A percentile compares a stretch with the other conserved stretches of the same genome.
phyloP scores from a whole-genome alignment of 2,797 vertebrate species.

The Eutrigla gurnardus region DNA sequence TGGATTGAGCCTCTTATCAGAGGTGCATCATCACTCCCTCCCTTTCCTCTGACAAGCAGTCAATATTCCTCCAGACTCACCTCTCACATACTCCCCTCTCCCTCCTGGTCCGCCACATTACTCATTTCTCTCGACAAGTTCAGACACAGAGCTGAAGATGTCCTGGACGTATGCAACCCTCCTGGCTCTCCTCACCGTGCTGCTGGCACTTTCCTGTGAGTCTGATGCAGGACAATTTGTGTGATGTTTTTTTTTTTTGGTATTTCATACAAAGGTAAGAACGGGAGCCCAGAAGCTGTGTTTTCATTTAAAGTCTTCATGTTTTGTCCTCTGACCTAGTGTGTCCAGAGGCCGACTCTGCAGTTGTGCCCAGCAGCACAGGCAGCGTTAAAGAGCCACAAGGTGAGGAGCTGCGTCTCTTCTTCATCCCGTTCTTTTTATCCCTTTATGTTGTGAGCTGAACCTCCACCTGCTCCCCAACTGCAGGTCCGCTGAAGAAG shows the following conservation, averaged over 20 bases:
- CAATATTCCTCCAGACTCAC: constrained; percentile 44
- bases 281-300: constrained; percentile 4
- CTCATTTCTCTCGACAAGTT: constrained; percentile 41
- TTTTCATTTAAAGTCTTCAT: constrained; percentile 29
- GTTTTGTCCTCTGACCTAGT: constrained; percentile 73
- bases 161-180: constrained; percentile 78
- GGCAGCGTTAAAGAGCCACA: constrained; percentile 55
- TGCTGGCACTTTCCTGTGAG: constrained; percentile 85
- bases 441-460: constrained; percentile 28
- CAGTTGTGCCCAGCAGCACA: constrained; percentile 72
- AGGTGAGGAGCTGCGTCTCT: constrained; percentile 78
- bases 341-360: constrained; percentile 73
- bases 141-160: constrained; percentile 79
- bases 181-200: constrained; percentile 74
- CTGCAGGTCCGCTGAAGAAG: constrained; percentile 77
- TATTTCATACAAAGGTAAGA: constrained; percentile 9
- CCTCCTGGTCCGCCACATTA: constrained; percentile 48
- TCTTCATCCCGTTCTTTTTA: constrained; percentile 1
- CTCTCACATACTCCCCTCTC: constrained; percentile 62
- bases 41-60: constrained; percentile 47
- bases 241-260: not conserved
- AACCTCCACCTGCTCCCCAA: constrained; percentile 34
- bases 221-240: constrained; percentile 45
- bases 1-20: constrained; percentile 46
- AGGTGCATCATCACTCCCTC: constrained; percentile 44